Evolutionary conservation across 2,113 vertebrate genomes (phyloP), one percentile per base, ranked within the genome.

Genomic region (Argyrosomus japonicus): DNA sequence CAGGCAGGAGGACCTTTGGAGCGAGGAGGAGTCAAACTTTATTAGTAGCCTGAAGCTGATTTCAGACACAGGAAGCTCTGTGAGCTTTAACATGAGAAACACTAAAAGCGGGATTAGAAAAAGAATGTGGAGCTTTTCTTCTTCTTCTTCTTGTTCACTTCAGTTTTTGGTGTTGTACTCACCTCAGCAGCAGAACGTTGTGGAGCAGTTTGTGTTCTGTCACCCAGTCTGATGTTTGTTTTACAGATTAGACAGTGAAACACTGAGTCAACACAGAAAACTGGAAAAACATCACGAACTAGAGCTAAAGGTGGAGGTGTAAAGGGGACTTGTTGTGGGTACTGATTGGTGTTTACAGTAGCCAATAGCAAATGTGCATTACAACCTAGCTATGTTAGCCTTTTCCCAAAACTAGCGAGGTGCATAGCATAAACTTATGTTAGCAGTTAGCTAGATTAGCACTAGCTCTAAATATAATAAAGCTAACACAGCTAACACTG

Each of bases 1-100:
- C 95, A 71, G 95, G 12, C 95, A 93, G 87, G 94, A 96, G 87
- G 95, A 97, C 88, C 93, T 93, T 93, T 89, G 89, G 81, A 91
- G 15, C 6, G 18, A 79, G 88, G 94, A 97, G 97, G 89, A 88
- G 81, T 83, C 86, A 51, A 21, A 85, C 63, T 83, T 77, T 86
- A 87, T 90, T 19, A 84, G 82, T 48, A 0, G 83, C 90, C 88
- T n/a, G 60, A 19, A 87, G 88, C 77, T 62, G 54, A 1, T 3
- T 2, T 21, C 70, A 69, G 29, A 54, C 68, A 23, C 81, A 85
- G 87, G 86, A 87, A 84, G 15, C 74, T 23, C 21, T 54, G 48
- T 40, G 57, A 73, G 70, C 82, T 83, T 64, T 51, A 48, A 75
- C 75, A 74, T 51, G 6, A 51, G 71, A 45, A 18, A 5, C 48